Percentiles rank a stretch among this genome's conserved stretches.
Evolutionary conservation across 2,113 vertebrate species (phyloP).

Genomic region (Podiceps cristatus): DNA sequence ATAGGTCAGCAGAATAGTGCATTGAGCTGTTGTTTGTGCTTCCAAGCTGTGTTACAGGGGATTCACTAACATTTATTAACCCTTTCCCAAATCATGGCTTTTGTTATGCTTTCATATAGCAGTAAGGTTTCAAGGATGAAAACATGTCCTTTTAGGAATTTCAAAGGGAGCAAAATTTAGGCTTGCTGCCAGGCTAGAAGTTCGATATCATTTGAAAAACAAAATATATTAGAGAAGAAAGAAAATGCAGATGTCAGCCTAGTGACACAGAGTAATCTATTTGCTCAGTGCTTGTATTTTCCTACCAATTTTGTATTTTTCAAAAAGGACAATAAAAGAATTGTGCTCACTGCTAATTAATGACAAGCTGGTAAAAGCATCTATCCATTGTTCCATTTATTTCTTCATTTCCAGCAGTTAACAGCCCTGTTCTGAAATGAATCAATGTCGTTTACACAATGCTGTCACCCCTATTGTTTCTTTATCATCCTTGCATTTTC

Average conservation of each 20-base stretch:
- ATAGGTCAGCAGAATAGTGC: conserved; percentile 61
- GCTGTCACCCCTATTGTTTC: conserved; percentile 87
- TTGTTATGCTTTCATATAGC: background rate
- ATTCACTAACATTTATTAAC: conserved; percentile 45
- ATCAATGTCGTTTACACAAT: conserved; percentile 89
- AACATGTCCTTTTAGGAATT: conserved; percentile 28
- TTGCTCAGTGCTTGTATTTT: conserved; percentile 83
- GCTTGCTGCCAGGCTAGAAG: conserved; percentile 38
- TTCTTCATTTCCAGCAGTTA: conserved; percentile 85
- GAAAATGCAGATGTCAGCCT: conserved; percentile 82
- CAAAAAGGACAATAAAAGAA: conserved; percentile 89
- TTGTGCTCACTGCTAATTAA: conserved; percentile 92
- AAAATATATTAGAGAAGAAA: conserved; percentile 72
- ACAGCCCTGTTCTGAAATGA: conserved; percentile 86
- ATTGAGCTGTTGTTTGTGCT: conserved; percentile 47
- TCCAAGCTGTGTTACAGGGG: background rate
- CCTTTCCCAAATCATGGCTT: background rate
- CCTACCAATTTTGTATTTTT: conserved; percentile 86
- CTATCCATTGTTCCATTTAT: conserved; percentile 88
- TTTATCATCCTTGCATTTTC: conserved; percentile 94
- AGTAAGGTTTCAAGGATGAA: background rate
- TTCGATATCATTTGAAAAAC: conserved; percentile 65
- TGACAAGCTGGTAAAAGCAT: conserved; percentile 88
- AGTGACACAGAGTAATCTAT: conserved; percentile 81
- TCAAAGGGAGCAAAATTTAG: conserved; percentile 24